Conservation (phyloP, 1,140 invertebrate genomes). For the Drosophila ironensis region DNA sequence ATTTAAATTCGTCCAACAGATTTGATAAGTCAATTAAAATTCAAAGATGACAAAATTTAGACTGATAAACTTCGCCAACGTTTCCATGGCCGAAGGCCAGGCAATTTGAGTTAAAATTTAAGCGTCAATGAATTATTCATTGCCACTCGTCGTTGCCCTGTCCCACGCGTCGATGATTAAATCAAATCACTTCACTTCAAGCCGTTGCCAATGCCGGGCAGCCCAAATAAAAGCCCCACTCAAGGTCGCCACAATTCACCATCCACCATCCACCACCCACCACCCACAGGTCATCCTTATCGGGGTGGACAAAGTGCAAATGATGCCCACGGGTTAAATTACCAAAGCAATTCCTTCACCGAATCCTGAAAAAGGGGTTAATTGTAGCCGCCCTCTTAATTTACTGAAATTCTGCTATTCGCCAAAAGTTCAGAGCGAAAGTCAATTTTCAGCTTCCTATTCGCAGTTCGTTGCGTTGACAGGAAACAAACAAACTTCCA, state of each 20-base stretch:
- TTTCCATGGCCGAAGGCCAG: not conserved
- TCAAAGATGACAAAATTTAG: constrained; percentile 32
- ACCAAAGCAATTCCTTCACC: constrained; percentile 11
- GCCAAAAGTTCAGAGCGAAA: constrained; percentile 9
- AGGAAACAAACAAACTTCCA: constrained; percentile 62
- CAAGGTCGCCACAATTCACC: constrained; percentile 29
- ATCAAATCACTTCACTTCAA: constrained; percentile 59
- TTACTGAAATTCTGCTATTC: constrained; percentile 15
- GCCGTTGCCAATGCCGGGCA: constrained; percentile 3
- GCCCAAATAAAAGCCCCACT: not conserved
- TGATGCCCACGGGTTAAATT: constrained; percentile 14
- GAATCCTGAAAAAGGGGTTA: constrained; percentile 33
- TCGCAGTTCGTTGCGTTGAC: constrained; percentile 58
- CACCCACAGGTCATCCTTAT: constrained; percentile 21
- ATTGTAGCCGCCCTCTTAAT: constrained; percentile 32
- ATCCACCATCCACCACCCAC: not conserved
- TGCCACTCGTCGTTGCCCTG: constrained; percentile 28
- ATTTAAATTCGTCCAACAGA: constrained; percentile 18
- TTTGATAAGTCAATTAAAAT: constrained; percentile 36
- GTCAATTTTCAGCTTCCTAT: constrained; percentile 36
- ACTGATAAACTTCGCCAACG: constrained; percentile 23
- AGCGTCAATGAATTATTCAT: constrained; percentile 59
- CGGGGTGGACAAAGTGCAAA: constrained; percentile 25
- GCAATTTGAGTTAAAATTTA: constrained; percentile 34
- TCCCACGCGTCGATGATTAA: constrained; percentile 60